Base-by-base conservation (phyloP, 2,113 vertebrate species). In the Lepisosteus oculatus region DNA sequence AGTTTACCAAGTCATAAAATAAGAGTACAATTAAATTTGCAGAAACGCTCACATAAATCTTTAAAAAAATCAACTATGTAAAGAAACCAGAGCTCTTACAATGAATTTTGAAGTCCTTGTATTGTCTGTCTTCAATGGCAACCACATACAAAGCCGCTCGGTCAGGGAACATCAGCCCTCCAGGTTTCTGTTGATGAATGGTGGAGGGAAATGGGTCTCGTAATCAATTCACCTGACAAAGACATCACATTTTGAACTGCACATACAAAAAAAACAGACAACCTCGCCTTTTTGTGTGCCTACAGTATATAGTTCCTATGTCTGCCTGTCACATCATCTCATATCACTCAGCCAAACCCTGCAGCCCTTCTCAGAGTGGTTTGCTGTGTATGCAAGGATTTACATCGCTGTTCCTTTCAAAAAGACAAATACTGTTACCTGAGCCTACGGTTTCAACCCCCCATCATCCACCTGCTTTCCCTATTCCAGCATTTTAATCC, bases 21-120 rank as follows among this genome's bases (percentile, higher is more conserved):
- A 9, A 6, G 9, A 5, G 47, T 0, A 5, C 47, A 51, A 51
- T 51, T 9, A 51, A 51, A 51, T 51, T 29, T 1, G 47, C 5
- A 9, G 47, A 51, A 51, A 51, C 9, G 47, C 47, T 2, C 47
- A 9, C 5, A 9, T 51, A 6, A 5, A 51, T 51, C 9, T 51
- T 0, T 1, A 51, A 5, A 51, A 51, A 5, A 43, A 29, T 29
- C 17, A 72, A 12, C 61, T 43, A 68, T 9, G 14, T 41, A 17
- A 65, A 45, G 43, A 43, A 56, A n/a, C 3, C 73, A 43, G 76
- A 93, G 47, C 47, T 9, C 96, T 97, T 78, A 99, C 97, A 99
- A 81, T 99, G 97, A 77, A 99, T 99, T 92, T 99, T 99, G 93
- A 98, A 99, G 94, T 99, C 97, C 89, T 99, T 99, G 88, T 97